Evolutionary conservation across 2,797 vertebrate genomes (phyloP).

Genomic region (Platalea minor): DNA sequence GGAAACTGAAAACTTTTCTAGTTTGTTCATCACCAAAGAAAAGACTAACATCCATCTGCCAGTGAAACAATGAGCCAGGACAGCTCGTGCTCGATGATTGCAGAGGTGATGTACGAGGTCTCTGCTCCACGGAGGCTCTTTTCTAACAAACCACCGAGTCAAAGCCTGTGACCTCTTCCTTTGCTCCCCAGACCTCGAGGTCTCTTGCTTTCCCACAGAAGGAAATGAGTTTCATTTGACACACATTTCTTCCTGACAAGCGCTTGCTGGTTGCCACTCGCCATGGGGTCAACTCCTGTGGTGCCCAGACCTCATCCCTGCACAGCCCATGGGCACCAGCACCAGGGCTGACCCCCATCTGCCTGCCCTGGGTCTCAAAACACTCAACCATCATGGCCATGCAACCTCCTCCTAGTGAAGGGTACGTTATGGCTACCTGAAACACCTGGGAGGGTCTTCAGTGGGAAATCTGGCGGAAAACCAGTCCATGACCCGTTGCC

Average conservation of each 20-base stretch:
- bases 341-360: background rate
- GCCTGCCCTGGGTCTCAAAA: background rate
- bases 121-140: background rate
- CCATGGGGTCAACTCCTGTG: fast-evolving
- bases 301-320: fast-evolving
- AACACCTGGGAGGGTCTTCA: background rate
- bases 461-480: background rate
- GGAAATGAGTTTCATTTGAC: background rate
- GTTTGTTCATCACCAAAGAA: background rate
- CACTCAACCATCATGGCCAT: no score
- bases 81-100: fast-evolving
- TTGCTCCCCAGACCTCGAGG: background rate
- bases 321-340: fast-evolving
- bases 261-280: fast-evolving
- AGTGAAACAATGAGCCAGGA: background rate
- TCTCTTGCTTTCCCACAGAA: background rate
- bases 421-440: no score
- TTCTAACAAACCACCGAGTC: background rate
- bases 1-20: background rate
- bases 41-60: background rate
- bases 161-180: background rate
- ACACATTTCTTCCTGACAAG: background rate
- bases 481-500: background rate
- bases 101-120: fast-evolving
- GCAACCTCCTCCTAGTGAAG: background rate